Conservation (phyloP, 1,140 invertebrate species). For the Aphis craccivora region DNA sequence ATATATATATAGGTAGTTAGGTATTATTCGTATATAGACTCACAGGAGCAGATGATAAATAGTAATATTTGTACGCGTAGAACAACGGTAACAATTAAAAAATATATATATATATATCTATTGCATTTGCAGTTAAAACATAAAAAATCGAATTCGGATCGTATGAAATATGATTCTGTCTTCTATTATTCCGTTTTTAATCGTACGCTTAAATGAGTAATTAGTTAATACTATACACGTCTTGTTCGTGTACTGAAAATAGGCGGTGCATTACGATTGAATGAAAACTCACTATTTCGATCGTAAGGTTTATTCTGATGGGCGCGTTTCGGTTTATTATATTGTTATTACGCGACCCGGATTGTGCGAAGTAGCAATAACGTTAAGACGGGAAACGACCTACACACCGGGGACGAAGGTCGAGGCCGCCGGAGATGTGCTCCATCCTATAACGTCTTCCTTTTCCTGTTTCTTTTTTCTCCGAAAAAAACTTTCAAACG, state of each 20-base stretch:
- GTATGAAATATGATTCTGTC: no score
- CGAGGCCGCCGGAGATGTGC: not conserved
- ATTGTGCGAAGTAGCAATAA: not conserved
- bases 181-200: not conserved
- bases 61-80: no score
- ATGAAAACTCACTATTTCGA: not conserved
- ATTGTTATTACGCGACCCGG: not conserved
- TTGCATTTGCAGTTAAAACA: no score
- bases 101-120: no score
- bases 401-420: not conserved
- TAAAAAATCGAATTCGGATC: no score
- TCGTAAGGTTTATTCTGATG: not conserved
- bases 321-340: conserved; percentile 2
- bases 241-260: not conserved
- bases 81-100: no score
- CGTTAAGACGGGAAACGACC: conserved; percentile 16
- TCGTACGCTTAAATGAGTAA: not conserved
- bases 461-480: not conserved
- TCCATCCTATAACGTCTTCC: no score
- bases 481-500: not conserved
- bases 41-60: no score
- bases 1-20: not conserved
- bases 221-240: not conserved
- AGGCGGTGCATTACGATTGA: not conserved
- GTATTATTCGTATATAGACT: not conserved